Percentiles rank a stretch among this genome's conserved stretches.
Evolutionary conservation across 2,113 vertebrate species (phyloP).

Genomic region (Varanus komodoensis): DNA sequence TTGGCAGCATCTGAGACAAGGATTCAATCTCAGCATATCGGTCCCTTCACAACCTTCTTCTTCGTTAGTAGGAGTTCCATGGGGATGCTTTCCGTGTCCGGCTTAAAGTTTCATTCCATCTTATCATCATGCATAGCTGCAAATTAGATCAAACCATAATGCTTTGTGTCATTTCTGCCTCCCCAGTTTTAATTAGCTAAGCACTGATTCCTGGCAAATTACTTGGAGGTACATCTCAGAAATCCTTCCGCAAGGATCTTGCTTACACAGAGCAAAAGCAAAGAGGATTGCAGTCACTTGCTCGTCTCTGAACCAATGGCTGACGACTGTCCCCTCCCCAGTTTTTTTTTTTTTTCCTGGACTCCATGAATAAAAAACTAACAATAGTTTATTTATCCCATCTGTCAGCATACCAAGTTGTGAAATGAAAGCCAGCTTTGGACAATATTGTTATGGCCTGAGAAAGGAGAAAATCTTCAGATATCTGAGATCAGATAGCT

Average conservation of each 20-base stretch:
- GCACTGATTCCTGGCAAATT: background rate
- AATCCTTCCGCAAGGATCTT: background rate
- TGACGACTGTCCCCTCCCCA: background rate
- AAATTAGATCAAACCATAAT: slow-evolving; percentile 20
- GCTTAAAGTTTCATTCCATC: background rate
- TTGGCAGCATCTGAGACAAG: background rate
- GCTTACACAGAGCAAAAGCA: background rate
- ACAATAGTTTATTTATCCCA: background rate
- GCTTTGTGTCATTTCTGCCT: slow-evolving; percentile 5
- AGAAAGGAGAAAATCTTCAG: background rate
- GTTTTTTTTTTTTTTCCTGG: background rate
- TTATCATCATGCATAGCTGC: background rate
- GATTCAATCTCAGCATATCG: background rate
- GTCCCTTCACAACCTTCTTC: slow-evolving; percentile 3
- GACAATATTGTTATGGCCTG: background rate
- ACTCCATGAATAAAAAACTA: background rate
- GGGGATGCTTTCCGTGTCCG: background rate
- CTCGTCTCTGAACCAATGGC: background rate
- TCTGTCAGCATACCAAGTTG: background rate
- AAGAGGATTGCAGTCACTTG: background rate
- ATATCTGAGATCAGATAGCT: background rate
- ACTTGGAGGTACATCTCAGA: background rate
- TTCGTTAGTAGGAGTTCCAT: background rate
- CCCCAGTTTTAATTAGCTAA: slow-evolving; percentile 21
- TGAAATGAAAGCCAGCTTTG: background rate